These are phyloP conservation scores for Simalia tracyae DNA, from an alignment of 2,797 vertebrate genomes.

Conservation along the genomic window DNA sequence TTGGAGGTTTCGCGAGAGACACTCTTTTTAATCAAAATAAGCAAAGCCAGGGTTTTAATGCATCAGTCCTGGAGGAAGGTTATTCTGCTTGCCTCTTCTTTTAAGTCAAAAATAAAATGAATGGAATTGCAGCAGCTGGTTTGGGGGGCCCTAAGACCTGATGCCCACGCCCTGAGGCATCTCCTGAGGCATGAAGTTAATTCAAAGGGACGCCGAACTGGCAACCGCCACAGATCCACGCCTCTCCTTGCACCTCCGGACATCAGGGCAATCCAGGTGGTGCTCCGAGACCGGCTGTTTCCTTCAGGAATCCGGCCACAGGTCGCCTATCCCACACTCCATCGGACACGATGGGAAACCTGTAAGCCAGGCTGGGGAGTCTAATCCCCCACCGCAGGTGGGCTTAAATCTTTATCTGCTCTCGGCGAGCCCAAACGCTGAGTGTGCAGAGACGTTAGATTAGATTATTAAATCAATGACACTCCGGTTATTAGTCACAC, in stretches of 20 bases:
- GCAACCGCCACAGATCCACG: rapidly evolving
- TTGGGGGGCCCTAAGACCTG: neutral
- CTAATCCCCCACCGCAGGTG: conserved; percentile 55
- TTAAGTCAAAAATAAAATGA: neutral
- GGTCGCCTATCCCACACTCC: conserved; percentile 54
- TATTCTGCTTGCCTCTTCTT: neutral
- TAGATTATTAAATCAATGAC: conserved; percentile 77
- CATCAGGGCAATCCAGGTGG: neutral
- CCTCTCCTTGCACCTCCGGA: neutral
- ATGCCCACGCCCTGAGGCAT: neutral
- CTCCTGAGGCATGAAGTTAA: neutral
- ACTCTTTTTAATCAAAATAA: neutral
- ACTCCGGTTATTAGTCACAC: conserved; percentile 75
- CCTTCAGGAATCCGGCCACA: conserved; percentile 41
- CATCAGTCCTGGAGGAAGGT: neutral
- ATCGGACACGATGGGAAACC: conserved; percentile 42
- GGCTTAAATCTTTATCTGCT: conserved; percentile 65
- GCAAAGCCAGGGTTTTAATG: neutral
- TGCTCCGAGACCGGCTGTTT: conserved; percentile 1
- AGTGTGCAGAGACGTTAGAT: conserved; percentile 69
- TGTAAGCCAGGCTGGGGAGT: conserved; percentile 59
- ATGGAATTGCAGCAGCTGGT: neutral
- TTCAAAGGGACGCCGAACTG: neutral
- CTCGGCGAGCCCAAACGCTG: conserved; percentile 61
- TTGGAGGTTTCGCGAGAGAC: neutral